Evolutionary conservation across 2,888 invertebrate genomes (phyloP).

Genomic region (Amblyteles armatorius): DNA sequence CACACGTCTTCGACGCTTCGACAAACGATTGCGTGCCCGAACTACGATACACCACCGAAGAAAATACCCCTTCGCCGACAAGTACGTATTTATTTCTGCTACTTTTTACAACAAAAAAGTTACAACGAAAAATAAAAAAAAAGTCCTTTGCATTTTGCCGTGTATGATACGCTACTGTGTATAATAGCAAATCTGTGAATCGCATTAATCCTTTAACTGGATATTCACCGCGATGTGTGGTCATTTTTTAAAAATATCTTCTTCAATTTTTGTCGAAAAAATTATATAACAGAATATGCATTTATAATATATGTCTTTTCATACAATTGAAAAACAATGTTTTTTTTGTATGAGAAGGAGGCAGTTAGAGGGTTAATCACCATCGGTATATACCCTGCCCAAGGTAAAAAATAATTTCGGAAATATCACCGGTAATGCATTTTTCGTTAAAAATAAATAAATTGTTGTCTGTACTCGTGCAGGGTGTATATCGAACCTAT

Average conservation of each 20-base stretch:
- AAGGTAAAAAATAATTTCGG: not conserved
- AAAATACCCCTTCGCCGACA: conserved; percentile 50
- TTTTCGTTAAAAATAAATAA: not conserved
- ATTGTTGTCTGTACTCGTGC: not conserved
- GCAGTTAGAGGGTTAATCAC: not conserved
- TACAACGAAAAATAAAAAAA: not conserved
- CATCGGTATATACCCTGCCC: not conserved
- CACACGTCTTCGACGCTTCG: conserved; percentile 81
- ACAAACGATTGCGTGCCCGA: conserved; percentile 82
- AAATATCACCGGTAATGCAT: not conserved
- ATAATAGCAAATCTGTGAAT: conserved; percentile 16
- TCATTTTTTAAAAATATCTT: no score
- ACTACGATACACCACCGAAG: conserved; percentile 79
- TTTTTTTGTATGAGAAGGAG: no score
- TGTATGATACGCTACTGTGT: not conserved
- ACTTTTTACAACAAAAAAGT: not conserved
- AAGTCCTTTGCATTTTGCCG: not conserved
- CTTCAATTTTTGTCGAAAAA: no score
- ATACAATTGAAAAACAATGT: no score
- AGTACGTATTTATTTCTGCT: conserved; percentile 38
- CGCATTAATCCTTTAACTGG: not conserved
- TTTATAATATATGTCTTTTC: no score
- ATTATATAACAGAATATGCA: no score
- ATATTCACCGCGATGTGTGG: no score
- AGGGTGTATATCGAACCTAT: not conserved